Evolutionary conservation across 2,797 vertebrate genomes (phyloP), one percentile per base, ranked within the genome.

Genomic region (Eospalax fontanierii): DNA sequence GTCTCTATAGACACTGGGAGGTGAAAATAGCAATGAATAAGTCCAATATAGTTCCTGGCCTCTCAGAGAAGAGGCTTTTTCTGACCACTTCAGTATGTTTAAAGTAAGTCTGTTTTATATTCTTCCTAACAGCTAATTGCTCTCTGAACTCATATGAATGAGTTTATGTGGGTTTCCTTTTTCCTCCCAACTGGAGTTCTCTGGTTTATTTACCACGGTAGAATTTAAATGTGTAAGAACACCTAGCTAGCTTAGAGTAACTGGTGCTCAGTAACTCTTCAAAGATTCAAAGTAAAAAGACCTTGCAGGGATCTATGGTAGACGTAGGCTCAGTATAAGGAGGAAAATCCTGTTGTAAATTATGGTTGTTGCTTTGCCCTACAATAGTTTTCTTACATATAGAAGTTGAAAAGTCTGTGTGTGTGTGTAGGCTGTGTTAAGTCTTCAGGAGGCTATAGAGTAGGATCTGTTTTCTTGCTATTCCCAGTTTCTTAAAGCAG

Each of bases 21-120:
- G 59, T 19, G 24, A 87, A 59, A 43, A 73, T 59, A 87, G 38
- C 74, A 87, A 22, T 76, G 57, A 50, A 24, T 35, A n/a, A 71
- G n/a, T 90, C 54, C 40, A 76, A 33, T n/a, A 30, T 43, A 63
- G 19, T 70, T 68, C 28, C 71, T 96, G 68, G 78, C 57, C 50
- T 87, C 35, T 92, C 38, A 70, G 68, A 95, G 28, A 50, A 92
- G 35, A 74, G 11, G 73, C 21, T 81, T 89, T 91, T 30, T 57
- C 40, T 65, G 46, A 79, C 50, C 78, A 59, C 43, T 46, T 1
- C 7, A 93, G 43, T 22, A 1, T 33, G 40, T 50, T 74, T 66
- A 79, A 70, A 43, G 22, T 59, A 7, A 88, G 81, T 66, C 59
- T 38, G 24, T 38, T n/a, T n/a, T 81, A 9, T 33, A 46, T 90